Percentiles rank a stretch among this genome's conserved stretches.
These are phyloP conservation scores for Silurus asotus DNA, from an alignment of 2,113 vertebrate genomes.

Conservation along the genomic window DNA sequence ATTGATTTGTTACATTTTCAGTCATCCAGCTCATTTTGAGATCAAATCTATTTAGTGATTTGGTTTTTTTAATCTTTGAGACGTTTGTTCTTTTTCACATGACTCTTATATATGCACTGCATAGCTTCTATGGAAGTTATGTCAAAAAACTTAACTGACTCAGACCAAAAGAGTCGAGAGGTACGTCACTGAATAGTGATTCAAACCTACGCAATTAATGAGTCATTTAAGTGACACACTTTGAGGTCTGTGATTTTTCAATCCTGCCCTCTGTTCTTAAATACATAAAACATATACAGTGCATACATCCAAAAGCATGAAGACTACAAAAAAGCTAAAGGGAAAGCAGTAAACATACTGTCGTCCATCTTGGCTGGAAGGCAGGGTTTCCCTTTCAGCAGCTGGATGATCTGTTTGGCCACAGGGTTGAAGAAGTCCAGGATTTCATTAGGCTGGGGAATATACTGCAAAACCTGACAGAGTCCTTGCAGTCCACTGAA, in stretches of 20 bases:
- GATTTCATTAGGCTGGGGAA: constrained; percentile 76
- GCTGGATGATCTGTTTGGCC: constrained; percentile 74
- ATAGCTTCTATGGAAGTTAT: too few relatives aligned
- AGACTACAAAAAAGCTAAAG: neutral
- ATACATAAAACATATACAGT: neutral
- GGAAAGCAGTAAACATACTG: constrained; percentile 39
- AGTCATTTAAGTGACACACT: neutral
- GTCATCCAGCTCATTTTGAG: neutral
- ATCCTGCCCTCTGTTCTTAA: neutral
- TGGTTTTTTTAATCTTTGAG: too few relatives aligned
- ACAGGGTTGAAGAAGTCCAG: constrained; percentile 80
- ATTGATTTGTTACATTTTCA: neutral
- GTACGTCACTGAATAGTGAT: neutral
- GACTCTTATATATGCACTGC: too few relatives aligned
- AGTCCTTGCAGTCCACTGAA: constrained; percentile 73
- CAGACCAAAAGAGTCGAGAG: too few relatives aligned
- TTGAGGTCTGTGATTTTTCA: neutral
- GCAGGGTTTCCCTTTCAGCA: constrained; percentile 74
- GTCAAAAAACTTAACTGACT: too few relatives aligned
- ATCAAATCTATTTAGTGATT: neutral
- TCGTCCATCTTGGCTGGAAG: constrained; percentile 67
- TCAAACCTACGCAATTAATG: neutral
- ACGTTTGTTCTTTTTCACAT: too few relatives aligned
- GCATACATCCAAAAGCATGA: neutral
- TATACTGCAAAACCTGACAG: constrained; percentile 72